A percentile compares a stretch with the other conserved stretches of the same genome.
Evolutionary conservation across 2,797 vertebrate species (phyloP).

Genomic region (Gadopsis bispinosus): DNA sequence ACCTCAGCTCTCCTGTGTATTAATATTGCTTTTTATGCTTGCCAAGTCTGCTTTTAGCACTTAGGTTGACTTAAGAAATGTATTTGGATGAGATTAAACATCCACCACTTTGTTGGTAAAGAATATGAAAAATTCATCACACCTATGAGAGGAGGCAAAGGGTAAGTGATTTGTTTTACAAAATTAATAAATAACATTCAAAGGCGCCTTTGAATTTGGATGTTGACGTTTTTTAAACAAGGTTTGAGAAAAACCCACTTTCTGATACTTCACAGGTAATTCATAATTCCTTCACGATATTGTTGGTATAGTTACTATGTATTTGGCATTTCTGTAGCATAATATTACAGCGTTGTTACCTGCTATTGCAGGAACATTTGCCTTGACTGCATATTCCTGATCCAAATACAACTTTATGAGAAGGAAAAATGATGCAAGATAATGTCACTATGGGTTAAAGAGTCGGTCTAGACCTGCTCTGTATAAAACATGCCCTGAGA

Average conservation of each 20-base stretch:
- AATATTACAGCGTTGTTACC: no score
- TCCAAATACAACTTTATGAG: no score
- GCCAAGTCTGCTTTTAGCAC: background rate
- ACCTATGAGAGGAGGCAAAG: background rate
- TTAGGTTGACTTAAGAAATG: background rate
- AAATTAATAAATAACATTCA: constrained; percentile 2
- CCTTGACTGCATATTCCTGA: no score
- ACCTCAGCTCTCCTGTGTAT: background rate
- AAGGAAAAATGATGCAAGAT: no score
- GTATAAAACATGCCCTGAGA: no score
- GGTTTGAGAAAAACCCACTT: background rate
- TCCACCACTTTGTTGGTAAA: background rate
- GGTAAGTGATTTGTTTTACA: background rate
- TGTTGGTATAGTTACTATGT: background rate
- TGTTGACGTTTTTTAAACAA: background rate
- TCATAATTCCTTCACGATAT: background rate
- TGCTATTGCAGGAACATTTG: no score
- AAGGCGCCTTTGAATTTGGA: background rate
- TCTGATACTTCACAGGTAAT: background rate
- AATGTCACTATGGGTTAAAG: no score
- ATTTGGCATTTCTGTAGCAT: no score
- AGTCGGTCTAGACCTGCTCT: no score
- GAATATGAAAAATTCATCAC: background rate
- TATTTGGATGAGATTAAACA: background rate
- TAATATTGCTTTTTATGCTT: background rate